Evolutionary conservation across 64 coral and sea anemone genomes (phyloP), one percentile per base, ranked within the genome.

Genomic region (Acropora yongei): DNA sequence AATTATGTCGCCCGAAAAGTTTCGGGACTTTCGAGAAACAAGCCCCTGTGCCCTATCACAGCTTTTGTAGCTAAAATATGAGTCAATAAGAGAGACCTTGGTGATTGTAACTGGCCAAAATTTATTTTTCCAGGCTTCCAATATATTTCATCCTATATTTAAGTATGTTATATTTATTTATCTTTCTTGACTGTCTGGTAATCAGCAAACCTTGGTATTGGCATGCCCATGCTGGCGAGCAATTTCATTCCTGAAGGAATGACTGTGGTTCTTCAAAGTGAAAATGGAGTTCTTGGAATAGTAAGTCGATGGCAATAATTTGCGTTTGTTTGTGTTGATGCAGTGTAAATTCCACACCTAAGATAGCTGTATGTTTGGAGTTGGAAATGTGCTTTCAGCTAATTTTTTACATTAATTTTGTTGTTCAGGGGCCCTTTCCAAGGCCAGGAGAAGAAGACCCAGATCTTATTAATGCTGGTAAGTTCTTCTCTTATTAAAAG

Each of bases 391-490:
- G 30, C 30, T 30, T 30, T 30, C 30, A 30, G 30, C 30, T 30
- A 30, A 30, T 30, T 55, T 10, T 55, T 5, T 55, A 10, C 6
- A 55, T 7, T 55, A 55, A 55, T 55, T 41, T 53, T 86, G n/a
- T 17, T 66, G 50, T 72, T 44, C 20, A 98, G 97, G 97, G 97
- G 6, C 97, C 97, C 8, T 98, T 96, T 75, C 97, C 97, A 18
- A 93, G 94, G 83, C 93, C 91, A 71, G 91, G 94, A 77, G 89
- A 96, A 80, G 73, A 91, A 84, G 97, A 98, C 80, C 88, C 94
- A 45, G 97, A 98, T 71, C 94, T 98, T 10, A 98, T 98, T 44
- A 98, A 98, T 79, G 97, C 97, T 68, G 97, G 97, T 98, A 88
- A 11, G 82, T 65, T 45, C 47, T 19, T 18, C 40, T 17, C 0